Conservation (phyloP, 2,797 vertebrate species). For the Pitangus sulphuratus region DNA sequence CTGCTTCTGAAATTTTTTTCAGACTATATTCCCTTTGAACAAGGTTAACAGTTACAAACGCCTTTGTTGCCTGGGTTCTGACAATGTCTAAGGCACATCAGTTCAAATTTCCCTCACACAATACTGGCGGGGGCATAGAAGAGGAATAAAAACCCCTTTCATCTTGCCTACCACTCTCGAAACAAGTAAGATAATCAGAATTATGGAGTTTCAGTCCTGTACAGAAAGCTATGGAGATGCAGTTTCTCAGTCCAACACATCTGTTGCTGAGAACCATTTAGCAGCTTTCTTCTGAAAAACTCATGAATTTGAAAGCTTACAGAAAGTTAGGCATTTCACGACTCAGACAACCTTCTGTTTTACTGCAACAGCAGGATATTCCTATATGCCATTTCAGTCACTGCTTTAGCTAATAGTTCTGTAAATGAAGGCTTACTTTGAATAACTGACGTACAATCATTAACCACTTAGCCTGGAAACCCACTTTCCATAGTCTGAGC, state of each 20-base stretch:
- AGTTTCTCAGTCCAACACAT: not conserved
- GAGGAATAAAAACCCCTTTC: not conserved
- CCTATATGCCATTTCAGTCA: slow-evolving; percentile 38
- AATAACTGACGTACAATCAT: slow-evolving; percentile 57
- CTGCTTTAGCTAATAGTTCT: slow-evolving; percentile 22
- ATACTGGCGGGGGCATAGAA: not conserved
- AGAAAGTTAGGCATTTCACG: not conserved
- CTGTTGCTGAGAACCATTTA: not conserved
- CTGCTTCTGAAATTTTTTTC: not conserved
- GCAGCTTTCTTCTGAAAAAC: slow-evolving; percentile 11
- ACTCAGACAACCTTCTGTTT: slow-evolving; percentile 15
- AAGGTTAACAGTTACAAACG: not conserved
- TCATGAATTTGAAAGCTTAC: slow-evolving; percentile 3
- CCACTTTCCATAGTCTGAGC: slow-evolving; percentile 50
- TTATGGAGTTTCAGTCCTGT: not conserved
- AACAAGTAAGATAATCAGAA: not conserved
- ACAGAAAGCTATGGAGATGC: not conserved
- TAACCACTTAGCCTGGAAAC: slow-evolving; percentile 63
- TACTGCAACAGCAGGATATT: slow-evolving; percentile 41
- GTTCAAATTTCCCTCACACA: not conserved
- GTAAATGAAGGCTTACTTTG: slow-evolving; percentile 53
- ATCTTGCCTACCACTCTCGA: not conserved
- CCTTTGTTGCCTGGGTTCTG: not conserved
- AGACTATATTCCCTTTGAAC: not conserved
- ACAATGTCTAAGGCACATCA: not conserved